A percentile compares a stretch with the other conserved stretches of the same genome.
phyloP scores from a whole-genome alignment of 1,140 invertebrate genomes.

The Magallana ariakensis region DNA sequence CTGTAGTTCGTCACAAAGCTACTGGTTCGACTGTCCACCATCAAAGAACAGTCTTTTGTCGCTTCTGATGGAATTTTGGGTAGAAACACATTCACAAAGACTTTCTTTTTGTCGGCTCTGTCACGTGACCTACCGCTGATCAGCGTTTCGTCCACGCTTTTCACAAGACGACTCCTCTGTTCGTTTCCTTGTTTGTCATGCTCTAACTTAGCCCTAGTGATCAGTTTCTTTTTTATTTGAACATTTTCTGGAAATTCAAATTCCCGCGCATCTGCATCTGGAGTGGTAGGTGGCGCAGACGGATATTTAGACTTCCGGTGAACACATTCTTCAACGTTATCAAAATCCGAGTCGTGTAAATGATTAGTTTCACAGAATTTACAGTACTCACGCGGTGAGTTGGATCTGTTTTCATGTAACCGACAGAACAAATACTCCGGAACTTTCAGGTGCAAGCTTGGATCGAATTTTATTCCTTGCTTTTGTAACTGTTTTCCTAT shows the following conservation, averaged over 20 bases:
- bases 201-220: not conserved
- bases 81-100: slow-evolving; percentile 32
- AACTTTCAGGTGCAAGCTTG: slow-evolving; percentile 16
- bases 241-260: not conserved
- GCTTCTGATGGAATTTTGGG: slow-evolving; percentile 5
- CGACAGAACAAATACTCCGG: slow-evolving; percentile 38
- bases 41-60: not conserved
- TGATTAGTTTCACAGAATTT: not conserved
- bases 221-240: not conserved
- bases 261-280: slow-evolving; percentile 38
- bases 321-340: not conserved
- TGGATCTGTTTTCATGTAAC: not conserved
- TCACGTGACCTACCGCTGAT: not conserved
- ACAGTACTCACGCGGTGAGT: slow-evolving; percentile 37
- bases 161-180: slow-evolving; percentile 5
- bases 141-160: slow-evolving; percentile 34
- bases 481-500: slow-evolving; percentile 61
- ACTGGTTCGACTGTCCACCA: not conserved
- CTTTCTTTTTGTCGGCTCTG: slow-evolving; percentile 15
- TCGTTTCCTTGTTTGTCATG: slow-evolving; percentile 3
- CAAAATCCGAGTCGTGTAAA: not conserved
- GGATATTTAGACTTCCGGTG: slow-evolving; percentile 24
- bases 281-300: slow-evolving; percentile 58
- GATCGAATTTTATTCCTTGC: slow-evolving; percentile 42
- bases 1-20: not conserved